Evolutionary conservation across 2,113 vertebrate species (phyloP).

Genomic region (Lethenteron reissneri): DNA sequence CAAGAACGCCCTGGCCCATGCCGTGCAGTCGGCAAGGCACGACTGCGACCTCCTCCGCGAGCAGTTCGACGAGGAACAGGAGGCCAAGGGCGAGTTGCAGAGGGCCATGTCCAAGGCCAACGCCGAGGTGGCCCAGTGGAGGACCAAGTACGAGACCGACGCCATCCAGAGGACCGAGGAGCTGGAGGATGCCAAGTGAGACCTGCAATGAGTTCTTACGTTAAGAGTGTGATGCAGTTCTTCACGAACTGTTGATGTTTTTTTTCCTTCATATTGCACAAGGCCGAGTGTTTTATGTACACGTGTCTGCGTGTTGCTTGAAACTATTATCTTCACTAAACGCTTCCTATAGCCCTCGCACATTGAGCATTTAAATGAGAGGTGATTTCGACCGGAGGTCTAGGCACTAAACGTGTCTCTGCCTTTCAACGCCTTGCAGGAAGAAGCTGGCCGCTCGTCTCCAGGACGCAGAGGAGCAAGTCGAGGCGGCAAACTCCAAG

Average conservation of each 20-base stretch:
- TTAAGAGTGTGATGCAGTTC: too few species aligned
- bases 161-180: constrained; percentile 28
- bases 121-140: constrained; percentile 12
- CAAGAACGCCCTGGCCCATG: constrained; percentile 14
- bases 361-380: too few species aligned
- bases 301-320: too few species aligned
- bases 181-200: constrained; percentile 33
- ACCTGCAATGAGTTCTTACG: too few species aligned
- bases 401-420: too few species aligned
- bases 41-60: constrained; percentile 12
- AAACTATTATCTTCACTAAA: too few species aligned
- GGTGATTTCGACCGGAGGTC: too few species aligned
- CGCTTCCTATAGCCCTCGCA: too few species aligned
- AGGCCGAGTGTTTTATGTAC: too few species aligned
- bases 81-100: constrained; percentile 13
- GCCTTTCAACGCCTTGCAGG: background rate
- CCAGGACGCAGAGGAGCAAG: background rate
- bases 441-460: constrained; percentile 3
- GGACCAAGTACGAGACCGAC: constrained; percentile 12
- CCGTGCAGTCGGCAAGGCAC: constrained; percentile 11
- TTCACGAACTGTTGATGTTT: too few species aligned
- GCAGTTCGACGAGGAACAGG: constrained; percentile 13
- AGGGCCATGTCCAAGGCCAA: constrained; percentile 12
- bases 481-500: constrained; percentile 1
- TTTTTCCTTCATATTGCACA: too few species aligned